Percentiles rank a stretch among this genome's conserved stretches.
These are phyloP conservation scores for Columbina picui DNA, from an alignment of 2,113 vertebrate species.

Conservation along the genomic window DNA sequence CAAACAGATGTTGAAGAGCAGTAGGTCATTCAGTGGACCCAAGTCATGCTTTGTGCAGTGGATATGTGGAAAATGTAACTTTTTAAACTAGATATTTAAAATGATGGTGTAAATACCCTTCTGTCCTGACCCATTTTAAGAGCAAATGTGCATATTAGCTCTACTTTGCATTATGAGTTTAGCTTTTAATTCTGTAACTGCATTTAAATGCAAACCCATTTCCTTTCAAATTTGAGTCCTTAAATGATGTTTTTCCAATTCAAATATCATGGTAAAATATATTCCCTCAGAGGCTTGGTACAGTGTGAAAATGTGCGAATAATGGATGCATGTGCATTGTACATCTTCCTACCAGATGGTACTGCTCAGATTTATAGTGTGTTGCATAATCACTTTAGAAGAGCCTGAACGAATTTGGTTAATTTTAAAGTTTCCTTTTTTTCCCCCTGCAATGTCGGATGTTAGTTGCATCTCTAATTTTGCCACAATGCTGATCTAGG, in stretches of 20 bases:
- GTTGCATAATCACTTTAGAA: slow-evolving; percentile 50
- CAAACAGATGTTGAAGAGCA: background rate
- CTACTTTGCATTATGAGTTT: background rate
- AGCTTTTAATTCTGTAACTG: background rate
- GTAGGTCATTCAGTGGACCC: background rate
- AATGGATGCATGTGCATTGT: slow-evolving; percentile 49
- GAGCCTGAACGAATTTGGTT: background rate
- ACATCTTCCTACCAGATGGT: slow-evolving; percentile 47
- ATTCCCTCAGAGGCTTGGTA: slow-evolving; percentile 26
- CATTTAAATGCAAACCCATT: background rate
- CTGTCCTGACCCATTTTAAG: background rate
- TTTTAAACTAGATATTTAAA: background rate
- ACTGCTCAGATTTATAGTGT: slow-evolving; percentile 22
- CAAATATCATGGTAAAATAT: slow-evolving; percentile 36
- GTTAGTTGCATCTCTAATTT: background rate
- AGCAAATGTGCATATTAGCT: background rate
- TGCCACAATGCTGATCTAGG: background rate
- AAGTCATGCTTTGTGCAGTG: background rate
- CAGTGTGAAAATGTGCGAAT: slow-evolving; percentile 22
- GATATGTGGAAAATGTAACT: background rate
- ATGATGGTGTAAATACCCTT: background rate
- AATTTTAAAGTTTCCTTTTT: slow-evolving; percentile 24
- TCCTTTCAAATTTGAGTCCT: background rate
- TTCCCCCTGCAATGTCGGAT: background rate
- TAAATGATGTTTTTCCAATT: slow-evolving; percentile 49